These are phyloP conservation scores for Chrysotoxum bicinctum DNA, from an alignment of 2,888 invertebrate genomes.

Conservation along the genomic window DNA sequence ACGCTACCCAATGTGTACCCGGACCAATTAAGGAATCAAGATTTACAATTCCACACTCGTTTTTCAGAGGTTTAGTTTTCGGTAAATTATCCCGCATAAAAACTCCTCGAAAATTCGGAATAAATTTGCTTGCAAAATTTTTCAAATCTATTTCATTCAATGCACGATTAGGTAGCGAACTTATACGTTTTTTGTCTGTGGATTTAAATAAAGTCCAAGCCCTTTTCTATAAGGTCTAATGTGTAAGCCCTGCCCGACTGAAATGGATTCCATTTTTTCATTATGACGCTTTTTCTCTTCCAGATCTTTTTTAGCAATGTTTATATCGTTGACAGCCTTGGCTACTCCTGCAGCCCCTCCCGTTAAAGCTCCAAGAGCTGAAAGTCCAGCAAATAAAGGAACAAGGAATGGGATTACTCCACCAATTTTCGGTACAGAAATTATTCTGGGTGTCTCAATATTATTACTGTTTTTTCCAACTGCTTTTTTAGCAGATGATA, in stretches of 20 bases:
- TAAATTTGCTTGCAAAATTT: background rate
- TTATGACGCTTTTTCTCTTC: background rate
- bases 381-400: too few relatives aligned
- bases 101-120: background rate
- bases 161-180: background rate
- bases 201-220: background rate
- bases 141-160: background rate
- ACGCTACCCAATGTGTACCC: background rate
- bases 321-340: background rate
- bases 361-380: too few relatives aligned
- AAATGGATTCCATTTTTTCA: background rate
- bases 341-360: too few relatives aligned
- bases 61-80: background rate
- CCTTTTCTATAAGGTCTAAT: background rate
- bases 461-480: background rate
- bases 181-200: background rate
- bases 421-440: too few relatives aligned
- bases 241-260: background rate
- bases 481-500: background rate
- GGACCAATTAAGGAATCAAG: background rate
- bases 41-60: background rate
- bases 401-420: too few relatives aligned
- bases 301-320: background rate
- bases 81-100: background rate
- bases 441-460: too few relatives aligned